Percentiles rank a stretch among this genome's conserved stretches.
Conservation (phyloP, 2,113 vertebrate genomes). For the Hydropotes inermis region DNA sequence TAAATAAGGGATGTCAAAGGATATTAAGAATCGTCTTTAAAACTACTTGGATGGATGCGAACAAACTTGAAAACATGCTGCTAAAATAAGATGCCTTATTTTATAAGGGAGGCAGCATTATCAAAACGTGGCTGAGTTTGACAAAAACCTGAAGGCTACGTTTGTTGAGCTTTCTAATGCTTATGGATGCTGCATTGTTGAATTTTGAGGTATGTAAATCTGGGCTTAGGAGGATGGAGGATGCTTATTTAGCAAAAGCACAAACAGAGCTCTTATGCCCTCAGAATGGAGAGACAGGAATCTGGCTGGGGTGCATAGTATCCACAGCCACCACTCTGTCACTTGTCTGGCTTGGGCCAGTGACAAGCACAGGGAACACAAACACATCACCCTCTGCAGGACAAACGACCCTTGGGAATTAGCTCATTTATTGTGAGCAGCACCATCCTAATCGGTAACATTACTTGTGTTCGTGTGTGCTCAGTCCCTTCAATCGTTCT, state of each 20-base stretch:
- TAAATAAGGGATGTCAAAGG: neutral
- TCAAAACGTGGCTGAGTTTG: neutral
- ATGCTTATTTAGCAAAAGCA: constrained; percentile 50
- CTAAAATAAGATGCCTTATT: neutral
- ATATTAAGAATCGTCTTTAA: neutral
- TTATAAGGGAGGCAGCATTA: constrained; percentile 5
- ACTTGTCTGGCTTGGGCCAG: neutral
- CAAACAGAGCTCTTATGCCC: neutral
- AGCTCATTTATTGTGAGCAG: neutral
- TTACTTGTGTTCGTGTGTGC: neutral
- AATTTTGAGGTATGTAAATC: constrained; percentile 56
- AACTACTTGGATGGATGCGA: neutral
- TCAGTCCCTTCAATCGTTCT: neutral
- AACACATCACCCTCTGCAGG: neutral
- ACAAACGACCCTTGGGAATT: neutral
- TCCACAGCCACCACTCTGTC: neutral
- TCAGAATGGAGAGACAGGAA: neutral
- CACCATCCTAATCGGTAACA: neutral
- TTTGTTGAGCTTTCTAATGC: neutral
- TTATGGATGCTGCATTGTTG: neutral
- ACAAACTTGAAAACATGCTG: neutral
- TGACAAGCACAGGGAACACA: rapidly evolving
- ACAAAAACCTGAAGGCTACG: constrained; percentile 43
- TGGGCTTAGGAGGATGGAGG: neutral
- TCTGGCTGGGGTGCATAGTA: neutral